Evolutionary conservation across 1,140 invertebrate genomes (phyloP).

Genomic region (Tetramorium simillimum): DNA sequence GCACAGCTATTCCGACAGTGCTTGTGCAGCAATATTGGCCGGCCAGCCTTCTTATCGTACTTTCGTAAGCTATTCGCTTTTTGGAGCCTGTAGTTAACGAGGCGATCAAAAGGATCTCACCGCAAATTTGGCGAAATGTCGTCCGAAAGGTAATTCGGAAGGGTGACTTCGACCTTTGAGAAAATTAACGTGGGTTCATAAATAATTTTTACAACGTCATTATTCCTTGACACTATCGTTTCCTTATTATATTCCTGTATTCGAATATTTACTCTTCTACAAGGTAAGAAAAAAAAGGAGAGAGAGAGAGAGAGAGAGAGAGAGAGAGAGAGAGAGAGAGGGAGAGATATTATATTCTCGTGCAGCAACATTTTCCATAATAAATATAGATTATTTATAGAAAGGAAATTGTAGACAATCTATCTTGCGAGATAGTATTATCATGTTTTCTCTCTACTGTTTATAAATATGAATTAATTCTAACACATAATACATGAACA

Average conservation of each 20-base stretch:
- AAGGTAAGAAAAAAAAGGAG: not conserved
- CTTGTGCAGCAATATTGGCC: slow-evolving; percentile 30
- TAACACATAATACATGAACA: not conserved
- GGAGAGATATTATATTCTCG: not conserved
- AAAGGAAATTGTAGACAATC: not conserved
- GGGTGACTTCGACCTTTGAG: not conserved
- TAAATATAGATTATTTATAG: not conserved
- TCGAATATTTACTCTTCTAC: not conserved
- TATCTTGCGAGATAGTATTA: not conserved
- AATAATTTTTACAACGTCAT: not conserved
- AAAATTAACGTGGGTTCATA: slow-evolving; percentile 1
- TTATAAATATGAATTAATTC: slow-evolving; percentile 35
- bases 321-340: slow-evolving; percentile 5
- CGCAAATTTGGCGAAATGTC: slow-evolving; percentile 15
- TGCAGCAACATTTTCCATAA: not conserved
- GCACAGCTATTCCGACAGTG: not conserved
- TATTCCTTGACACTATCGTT: not conserved
- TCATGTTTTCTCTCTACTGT: not conserved
- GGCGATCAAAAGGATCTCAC: not conserved
- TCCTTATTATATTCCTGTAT: not conserved
- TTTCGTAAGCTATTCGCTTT: not conserved
- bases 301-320: not conserved
- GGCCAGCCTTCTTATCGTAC: not conserved
- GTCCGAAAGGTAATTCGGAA: not conserved
- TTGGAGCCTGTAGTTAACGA: slow-evolving; percentile 10